Evolutionary conservation across 2,797 vertebrate genomes (phyloP).

Genomic region (Australoheros facetus): DNA sequence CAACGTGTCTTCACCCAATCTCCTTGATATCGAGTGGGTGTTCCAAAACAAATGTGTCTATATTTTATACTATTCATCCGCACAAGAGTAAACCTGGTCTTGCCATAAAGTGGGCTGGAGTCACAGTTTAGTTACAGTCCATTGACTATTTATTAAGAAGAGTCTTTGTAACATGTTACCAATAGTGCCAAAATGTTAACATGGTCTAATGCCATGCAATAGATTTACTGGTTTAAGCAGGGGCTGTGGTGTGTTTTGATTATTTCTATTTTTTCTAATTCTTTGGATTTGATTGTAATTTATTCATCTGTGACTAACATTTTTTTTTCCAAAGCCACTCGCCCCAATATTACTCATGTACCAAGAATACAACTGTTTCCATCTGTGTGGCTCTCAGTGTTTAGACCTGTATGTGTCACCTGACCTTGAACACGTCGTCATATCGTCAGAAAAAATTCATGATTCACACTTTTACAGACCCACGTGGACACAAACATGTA

Average conservation of each 20-base stretch:
- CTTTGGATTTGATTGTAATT: not conserved
- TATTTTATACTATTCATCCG: too few species aligned
- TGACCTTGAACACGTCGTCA: conserved; percentile 39
- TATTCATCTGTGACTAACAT: not conserved
- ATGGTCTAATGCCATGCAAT: not conserved
- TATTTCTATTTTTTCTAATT: not conserved
- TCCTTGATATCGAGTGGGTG: not conserved
- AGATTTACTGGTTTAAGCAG: not conserved
- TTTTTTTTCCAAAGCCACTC: conserved; percentile 15
- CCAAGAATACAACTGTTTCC: not conserved
- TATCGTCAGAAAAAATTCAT: conserved; percentile 41
- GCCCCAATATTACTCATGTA: conserved; percentile 25
- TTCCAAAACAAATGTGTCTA: not conserved
- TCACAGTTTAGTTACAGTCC: not conserved
- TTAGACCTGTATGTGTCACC: conserved; percentile 23
- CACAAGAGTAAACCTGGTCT: too few species aligned
- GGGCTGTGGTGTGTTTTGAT: too few species aligned
- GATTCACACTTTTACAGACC: conserved; percentile 44
- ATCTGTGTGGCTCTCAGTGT: conserved; percentile 7
- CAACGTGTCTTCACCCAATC: too few species aligned
- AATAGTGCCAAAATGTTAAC: not conserved
- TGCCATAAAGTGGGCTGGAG: not conserved
- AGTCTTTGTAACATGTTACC: not conserved
- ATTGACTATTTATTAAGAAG: not conserved
- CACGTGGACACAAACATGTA: conserved; percentile 22